These are phyloP conservation scores for Physella acuta DNA, from an alignment of 1,140 invertebrate genomes.

Conservation along the genomic window DNA sequence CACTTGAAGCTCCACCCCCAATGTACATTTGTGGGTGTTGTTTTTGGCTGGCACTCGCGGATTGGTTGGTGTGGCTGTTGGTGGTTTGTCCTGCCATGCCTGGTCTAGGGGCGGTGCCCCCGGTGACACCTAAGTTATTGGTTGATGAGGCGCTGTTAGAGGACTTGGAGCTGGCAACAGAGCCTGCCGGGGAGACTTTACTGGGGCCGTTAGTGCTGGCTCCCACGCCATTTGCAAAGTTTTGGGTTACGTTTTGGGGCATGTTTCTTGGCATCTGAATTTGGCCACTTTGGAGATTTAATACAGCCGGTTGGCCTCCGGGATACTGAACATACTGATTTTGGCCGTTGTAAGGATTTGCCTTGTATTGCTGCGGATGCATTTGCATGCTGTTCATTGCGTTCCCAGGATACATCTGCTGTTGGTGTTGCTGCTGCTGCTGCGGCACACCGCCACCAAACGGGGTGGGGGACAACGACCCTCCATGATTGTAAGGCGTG, in stretches of 20 bases:
- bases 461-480: conserved; percentile 20
- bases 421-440: not conserved
- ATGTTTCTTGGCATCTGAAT: conserved; percentile 2
- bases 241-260: not conserved
- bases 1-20: not conserved
- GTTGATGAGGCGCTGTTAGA: conserved; percentile 38
- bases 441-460: conserved; percentile 17
- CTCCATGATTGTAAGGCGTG: conserved; percentile 31
- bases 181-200: conserved; percentile 50
- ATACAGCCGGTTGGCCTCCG: conserved; percentile 26
- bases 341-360: conserved; percentile 11
- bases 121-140: not conserved
- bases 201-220: conserved; percentile 33
- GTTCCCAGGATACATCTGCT: not conserved
- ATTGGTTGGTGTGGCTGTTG: conserved; percentile 6
- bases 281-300: conserved; percentile 19
- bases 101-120: not conserved
- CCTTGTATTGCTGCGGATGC: conserved; percentile 1
- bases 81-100: not conserved
- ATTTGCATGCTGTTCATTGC: not conserved
- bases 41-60: conserved; percentile 15
- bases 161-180: conserved; percentile 45
- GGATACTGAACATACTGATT: conserved; percentile 24
- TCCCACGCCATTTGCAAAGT: not conserved
- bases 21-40: not conserved